These are phyloP conservation scores for Neocrepidodera transversa DNA, from an alignment of 2,888 invertebrate genomes.

Conservation along the genomic window DNA sequence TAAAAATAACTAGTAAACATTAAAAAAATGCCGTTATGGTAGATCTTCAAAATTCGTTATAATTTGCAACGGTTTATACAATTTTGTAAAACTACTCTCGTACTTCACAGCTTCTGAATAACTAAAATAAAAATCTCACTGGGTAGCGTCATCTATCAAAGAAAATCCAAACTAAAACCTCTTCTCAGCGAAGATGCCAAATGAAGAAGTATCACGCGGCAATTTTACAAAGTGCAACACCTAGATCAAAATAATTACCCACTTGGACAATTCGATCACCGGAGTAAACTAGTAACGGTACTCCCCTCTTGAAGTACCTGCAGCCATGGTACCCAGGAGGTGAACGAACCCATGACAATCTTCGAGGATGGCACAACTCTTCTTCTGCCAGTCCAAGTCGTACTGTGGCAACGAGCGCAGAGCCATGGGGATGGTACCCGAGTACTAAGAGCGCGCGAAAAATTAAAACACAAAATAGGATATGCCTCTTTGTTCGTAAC, in stretches of 20 bases:
- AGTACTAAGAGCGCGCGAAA: slow-evolving; percentile 40
- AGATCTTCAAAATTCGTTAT: too few species aligned
- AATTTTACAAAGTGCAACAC: slow-evolving; percentile 38
- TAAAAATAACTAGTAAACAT: too few species aligned
- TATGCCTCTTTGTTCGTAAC: slow-evolving; percentile 5
- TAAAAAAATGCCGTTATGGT: too few species aligned
- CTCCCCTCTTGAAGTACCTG: slow-evolving; percentile 56
- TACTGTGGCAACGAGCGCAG: slow-evolving; percentile 53
- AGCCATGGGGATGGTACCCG: slow-evolving; percentile 54
- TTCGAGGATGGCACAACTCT: slow-evolving; percentile 56
- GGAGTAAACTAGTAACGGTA: slow-evolving; percentile 58
- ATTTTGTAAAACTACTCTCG: too few species aligned
- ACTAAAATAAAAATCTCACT: too few species aligned
- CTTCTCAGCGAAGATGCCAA: too few species aligned
- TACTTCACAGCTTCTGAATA: too few species aligned
- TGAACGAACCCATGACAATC: slow-evolving; percentile 53
- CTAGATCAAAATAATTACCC: slow-evolving; percentile 48
- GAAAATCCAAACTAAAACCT: too few species aligned
- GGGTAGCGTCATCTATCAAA: too few species aligned
- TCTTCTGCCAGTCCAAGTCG: slow-evolving; percentile 52
- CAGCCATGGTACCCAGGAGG: slow-evolving; percentile 53
- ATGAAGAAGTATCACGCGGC: background rate
- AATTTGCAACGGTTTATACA: too few species aligned
- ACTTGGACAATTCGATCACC: slow-evolving; percentile 55
- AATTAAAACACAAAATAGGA: background rate